Percentiles rank a stretch among this genome's conserved stretches.
These are phyloP conservation scores for Chrysogorgia sp. DNA, from an alignment of 92 coral and sea anemone genomes.

Conservation along the genomic window DNA sequence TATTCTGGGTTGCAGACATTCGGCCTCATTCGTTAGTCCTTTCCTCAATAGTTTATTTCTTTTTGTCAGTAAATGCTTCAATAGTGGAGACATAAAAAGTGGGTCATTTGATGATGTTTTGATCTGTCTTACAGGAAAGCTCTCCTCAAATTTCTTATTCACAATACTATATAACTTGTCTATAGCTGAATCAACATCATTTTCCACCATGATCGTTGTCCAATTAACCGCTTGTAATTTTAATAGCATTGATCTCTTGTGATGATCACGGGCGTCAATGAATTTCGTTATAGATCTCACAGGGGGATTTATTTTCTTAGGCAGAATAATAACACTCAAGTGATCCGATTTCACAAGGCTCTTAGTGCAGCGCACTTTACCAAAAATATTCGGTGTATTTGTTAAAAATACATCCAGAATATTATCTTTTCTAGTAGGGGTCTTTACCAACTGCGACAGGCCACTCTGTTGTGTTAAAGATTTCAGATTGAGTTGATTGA, in stretches of 20 bases:
- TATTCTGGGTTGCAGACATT: constrained; percentile 31
- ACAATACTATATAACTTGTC: constrained; percentile 23
- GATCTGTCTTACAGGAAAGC: constrained; percentile 42
- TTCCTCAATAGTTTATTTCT: constrained; percentile 41
- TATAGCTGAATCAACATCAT: constrained; percentile 38
- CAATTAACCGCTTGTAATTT: constrained; percentile 21
- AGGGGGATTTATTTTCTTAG: too few species aligned
- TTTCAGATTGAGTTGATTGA: constrained; percentile 36
- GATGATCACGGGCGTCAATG: too few species aligned
- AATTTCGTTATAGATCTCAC: too few species aligned
- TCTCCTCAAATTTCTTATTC: constrained; percentile 37
- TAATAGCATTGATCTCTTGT: too few species aligned
- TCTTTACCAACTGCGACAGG: constrained; percentile 39
- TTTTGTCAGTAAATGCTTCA: constrained; percentile 43
- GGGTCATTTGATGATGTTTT: constrained; percentile 50
- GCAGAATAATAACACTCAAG: too few species aligned
- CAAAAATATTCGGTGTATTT: too few species aligned
- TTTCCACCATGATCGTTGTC: constrained; percentile 42
- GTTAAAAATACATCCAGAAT: too few species aligned
- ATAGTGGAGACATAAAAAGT: constrained; percentile 45
- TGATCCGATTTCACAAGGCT: too few species aligned
- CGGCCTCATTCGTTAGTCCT: constrained; percentile 46
- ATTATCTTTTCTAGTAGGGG: neutral
- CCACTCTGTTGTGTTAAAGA: constrained; percentile 43
- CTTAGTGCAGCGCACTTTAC: too few species aligned